phyloP scores from a whole-genome alignment of 2,888 invertebrate species.

The Tenthredo amoena region DNA sequence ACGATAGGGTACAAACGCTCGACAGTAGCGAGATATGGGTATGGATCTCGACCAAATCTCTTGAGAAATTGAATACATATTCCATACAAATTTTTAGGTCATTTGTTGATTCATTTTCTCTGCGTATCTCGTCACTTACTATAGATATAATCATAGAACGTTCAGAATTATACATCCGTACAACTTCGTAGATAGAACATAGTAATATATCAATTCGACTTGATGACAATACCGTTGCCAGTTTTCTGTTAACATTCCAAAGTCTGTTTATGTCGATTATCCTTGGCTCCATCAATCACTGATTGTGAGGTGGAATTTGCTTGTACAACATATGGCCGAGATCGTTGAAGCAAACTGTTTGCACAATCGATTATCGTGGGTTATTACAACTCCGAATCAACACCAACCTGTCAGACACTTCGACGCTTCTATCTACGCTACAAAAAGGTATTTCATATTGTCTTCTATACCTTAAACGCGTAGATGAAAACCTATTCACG shows the following conservation, averaged over 20 bases:
- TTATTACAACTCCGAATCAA: background rate
- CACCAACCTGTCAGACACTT: background rate
- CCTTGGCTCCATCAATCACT: background rate
- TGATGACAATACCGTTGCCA: background rate
- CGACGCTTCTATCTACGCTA: background rate
- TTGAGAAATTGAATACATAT: background rate
- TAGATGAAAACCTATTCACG: background rate
- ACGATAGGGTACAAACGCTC: background rate
- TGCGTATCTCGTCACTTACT: background rate
- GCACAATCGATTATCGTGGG: background rate
- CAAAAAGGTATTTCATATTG: constrained; percentile 6
- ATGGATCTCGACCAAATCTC: background rate
- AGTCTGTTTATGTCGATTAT: background rate
- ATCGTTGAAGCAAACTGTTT: constrained; percentile 14
- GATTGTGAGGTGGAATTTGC: background rate
- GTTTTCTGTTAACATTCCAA: background rate
- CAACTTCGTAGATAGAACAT: background rate
- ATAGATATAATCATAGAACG: background rate
- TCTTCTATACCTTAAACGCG: background rate
- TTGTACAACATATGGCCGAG: background rate
- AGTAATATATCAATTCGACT: background rate
- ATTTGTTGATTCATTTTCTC: background rate
- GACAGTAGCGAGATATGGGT: background rate
- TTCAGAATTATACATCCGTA: background rate
- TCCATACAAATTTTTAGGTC: background rate